phyloP scores from a whole-genome alignment of 2,888 invertebrate genomes.

The Capitulum mitella region DNA sequence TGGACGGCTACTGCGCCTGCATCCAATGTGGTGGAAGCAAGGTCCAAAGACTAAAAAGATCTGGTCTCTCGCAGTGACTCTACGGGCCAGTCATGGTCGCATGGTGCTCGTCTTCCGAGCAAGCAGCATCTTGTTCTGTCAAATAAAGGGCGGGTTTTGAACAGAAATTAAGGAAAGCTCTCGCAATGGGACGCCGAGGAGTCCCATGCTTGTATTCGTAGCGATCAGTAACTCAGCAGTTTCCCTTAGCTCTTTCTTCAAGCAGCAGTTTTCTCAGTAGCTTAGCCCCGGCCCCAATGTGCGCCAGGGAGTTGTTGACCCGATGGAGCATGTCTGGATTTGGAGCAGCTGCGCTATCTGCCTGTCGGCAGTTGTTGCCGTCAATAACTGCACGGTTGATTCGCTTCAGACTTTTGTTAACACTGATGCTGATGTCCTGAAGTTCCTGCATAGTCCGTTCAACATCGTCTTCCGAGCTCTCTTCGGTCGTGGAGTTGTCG shows the following conservation, averaged over 20 bases:
- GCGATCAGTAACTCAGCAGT: too few relatives aligned
- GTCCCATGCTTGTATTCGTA: too few relatives aligned
- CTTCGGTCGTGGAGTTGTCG: neutral
- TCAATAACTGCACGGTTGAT: neutral
- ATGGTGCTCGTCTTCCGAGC: too few relatives aligned
- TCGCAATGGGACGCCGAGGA: too few relatives aligned
- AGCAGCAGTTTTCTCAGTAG: neutral
- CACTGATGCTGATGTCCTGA: neutral
- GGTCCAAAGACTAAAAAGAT: too few relatives aligned
- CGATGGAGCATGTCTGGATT: neutral
- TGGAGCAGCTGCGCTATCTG: neutral
- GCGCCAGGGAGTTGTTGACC: neutral
- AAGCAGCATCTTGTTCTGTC: too few relatives aligned
- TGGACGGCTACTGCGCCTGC: too few relatives aligned
- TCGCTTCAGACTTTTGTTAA: slow-evolving; percentile 1
- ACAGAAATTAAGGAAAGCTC: too few relatives aligned
- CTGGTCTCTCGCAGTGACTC: too few relatives aligned
- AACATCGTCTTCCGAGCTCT: neutral
- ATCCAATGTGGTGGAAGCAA: too few relatives aligned
- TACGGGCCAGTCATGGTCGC: too few relatives aligned
- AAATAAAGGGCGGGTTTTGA: too few relatives aligned
- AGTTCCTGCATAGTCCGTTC: neutral
- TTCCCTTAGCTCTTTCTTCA: neutral
- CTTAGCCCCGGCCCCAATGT: neutral
- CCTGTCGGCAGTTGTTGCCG: neutral